A percentile compares a stretch with the other conserved stretches of the same genome.
These are phyloP conservation scores for Triplophysa siluroides DNA, from an alignment of 2,113 vertebrate species.

Conservation along the genomic window DNA sequence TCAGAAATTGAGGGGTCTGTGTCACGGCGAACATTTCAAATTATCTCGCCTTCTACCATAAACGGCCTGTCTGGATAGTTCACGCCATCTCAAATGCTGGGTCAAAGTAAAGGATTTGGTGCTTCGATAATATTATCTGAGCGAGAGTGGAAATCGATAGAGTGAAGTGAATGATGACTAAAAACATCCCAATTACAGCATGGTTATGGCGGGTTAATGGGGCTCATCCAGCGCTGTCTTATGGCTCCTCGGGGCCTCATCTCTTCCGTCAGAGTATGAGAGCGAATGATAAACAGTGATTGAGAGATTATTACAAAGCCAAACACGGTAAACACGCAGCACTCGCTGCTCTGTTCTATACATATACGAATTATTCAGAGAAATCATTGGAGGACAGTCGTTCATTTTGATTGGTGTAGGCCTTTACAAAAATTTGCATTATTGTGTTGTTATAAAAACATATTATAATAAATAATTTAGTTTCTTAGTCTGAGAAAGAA, in stretches of 20 bases:
- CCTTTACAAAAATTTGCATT: not conserved
- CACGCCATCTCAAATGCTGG: conserved; percentile 89
- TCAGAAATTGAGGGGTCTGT: conserved; percentile 91
- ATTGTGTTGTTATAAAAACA: not conserved
- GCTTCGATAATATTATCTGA: conserved; percentile 93
- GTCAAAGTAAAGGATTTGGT: conserved; percentile 87
- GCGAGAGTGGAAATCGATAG: conserved; percentile 87
- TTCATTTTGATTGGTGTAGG: not conserved
- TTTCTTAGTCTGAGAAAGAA: too few relatives aligned
- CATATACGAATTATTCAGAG: not conserved
- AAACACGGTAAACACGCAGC: conserved; percentile 8
- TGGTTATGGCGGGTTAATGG: conserved; percentile 78
- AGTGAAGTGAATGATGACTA: conserved; percentile 89
- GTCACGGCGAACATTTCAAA: conserved; percentile 95
- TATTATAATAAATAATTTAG: not conserved
- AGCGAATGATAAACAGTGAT: conserved; percentile 46
- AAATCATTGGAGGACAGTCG: not conserved
- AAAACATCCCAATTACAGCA: conserved; percentile 96
- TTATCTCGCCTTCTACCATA: conserved; percentile 86
- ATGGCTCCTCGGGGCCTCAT: conserved; percentile 63
- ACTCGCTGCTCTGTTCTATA: not conserved
- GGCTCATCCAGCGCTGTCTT: conserved; percentile 69
- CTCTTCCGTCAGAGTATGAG: conserved; percentile 51
- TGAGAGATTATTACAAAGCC: conserved; percentile 23
- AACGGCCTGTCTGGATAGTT: conserved; percentile 84